Conservation (phyloP, 2,113 vertebrate genomes). For the Chroicocephalus ridibundus region DNA sequence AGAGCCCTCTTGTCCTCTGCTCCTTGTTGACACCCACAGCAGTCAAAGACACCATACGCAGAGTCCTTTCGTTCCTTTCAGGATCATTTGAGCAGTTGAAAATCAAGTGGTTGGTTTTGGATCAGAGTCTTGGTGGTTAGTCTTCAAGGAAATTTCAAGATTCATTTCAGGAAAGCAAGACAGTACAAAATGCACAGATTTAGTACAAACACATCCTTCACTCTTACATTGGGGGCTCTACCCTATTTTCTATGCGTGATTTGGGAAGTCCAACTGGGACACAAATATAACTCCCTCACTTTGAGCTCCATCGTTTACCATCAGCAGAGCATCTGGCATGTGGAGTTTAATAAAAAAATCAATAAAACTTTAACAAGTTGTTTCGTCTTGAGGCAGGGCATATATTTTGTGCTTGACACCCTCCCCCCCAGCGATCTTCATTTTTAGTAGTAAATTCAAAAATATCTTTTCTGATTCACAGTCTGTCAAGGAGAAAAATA, state of each 20-base stretch:
- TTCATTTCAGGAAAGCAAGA: neutral
- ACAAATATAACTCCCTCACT: neutral
- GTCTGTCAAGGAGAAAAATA: constrained; percentile 20
- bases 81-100: neutral
- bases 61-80: neutral
- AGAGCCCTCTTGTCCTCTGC: neutral
- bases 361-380: constrained; percentile 14
- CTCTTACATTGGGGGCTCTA: neutral
- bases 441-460: constrained; percentile 32
- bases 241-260: neutral
- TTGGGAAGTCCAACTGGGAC: neutral
- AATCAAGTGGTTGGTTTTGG: neutral
- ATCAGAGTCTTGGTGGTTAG: neutral
- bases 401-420: neutral
- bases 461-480: constrained; percentile 26
- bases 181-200: neutral
- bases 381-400: neutral
- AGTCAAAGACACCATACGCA: neutral
- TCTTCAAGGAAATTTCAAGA: neutral
- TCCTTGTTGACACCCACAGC: neutral
- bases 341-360: neutral
- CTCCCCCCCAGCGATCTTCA: neutral
- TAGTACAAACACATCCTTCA: neutral
- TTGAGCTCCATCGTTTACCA: neutral
- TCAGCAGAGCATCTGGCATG: neutral